phyloP scores from a whole-genome alignment of 2,113 vertebrate genomes.

The Kryptolebias marmoratus region DNA sequence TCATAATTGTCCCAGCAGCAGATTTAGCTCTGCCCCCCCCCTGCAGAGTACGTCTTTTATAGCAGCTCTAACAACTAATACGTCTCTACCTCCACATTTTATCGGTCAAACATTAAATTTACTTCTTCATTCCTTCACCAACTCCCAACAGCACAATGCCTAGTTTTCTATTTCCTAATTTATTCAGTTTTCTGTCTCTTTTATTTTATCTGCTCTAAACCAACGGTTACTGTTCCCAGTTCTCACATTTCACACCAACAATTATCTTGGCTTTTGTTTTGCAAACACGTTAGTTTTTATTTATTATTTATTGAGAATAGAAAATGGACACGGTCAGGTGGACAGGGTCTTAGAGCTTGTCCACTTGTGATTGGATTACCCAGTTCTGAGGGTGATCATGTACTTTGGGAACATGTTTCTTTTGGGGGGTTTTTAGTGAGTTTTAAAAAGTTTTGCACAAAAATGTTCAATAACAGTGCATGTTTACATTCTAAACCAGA shows the following conservation, averaged over 20 bases:
- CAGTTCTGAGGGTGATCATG: too few relatives aligned
- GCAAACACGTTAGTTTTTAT: too few relatives aligned
- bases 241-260: not conserved
- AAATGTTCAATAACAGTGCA: too few relatives aligned
- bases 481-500: too few relatives aligned
- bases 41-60: slow-evolving; percentile 18
- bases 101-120: slow-evolving; percentile 13
- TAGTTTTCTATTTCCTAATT: not conserved
- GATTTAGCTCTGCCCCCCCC: slow-evolving; percentile 40
- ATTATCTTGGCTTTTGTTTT: too few relatives aligned
- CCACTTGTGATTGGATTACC: too few relatives aligned
- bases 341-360: too few relatives aligned
- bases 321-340: too few relatives aligned
- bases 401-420: too few relatives aligned
- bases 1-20: slow-evolving; percentile 8
- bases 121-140: not conserved
- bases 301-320: too few relatives aligned
- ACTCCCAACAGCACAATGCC: not conserved
- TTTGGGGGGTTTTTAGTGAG: too few relatives aligned
- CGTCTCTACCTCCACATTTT: slow-evolving; percentile 4
- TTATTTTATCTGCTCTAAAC: not conserved
- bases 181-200: not conserved
- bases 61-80: slow-evolving; percentile 28
- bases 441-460: too few relatives aligned
- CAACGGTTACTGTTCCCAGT: not conserved